These are phyloP conservation scores for Galbula dea DNA, from an alignment of 2,113 vertebrate species.

Conservation along the genomic window DNA sequence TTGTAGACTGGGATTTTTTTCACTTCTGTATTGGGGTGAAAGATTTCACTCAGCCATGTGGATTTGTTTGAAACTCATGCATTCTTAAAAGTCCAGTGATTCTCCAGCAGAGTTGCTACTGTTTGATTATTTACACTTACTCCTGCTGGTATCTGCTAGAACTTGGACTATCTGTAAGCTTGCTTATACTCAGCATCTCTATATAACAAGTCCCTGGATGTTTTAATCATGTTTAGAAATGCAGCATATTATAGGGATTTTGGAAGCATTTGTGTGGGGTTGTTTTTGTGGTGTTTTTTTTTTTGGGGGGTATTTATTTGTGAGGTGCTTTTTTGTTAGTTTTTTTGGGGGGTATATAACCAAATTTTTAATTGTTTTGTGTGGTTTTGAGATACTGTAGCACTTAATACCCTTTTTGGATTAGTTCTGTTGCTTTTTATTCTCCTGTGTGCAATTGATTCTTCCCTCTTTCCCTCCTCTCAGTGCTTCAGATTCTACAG, in stretches of 20 bases:
- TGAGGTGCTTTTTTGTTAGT: no score
- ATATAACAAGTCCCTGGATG: background rate
- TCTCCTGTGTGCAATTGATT: background rate
- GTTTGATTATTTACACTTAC: background rate
- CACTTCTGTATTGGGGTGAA: background rate
- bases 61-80: background rate
- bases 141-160: background rate
- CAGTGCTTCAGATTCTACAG: background rate
- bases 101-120: background rate
- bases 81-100: background rate
- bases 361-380: background rate
- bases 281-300: no score
- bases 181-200: background rate
- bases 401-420: background rate
- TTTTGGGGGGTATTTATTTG: no score
- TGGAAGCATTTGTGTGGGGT: no score
- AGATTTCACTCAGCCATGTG: background rate
- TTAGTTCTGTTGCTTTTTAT: background rate
- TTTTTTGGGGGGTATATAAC: background rate
- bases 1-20: background rate
- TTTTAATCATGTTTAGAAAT: background rate
- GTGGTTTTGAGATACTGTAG: background rate
- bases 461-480: background rate
- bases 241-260: background rate
- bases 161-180: background rate